phyloP scores from a whole-genome alignment of 1,140 invertebrate genomes.

The Notospermus geniculatus region DNA sequence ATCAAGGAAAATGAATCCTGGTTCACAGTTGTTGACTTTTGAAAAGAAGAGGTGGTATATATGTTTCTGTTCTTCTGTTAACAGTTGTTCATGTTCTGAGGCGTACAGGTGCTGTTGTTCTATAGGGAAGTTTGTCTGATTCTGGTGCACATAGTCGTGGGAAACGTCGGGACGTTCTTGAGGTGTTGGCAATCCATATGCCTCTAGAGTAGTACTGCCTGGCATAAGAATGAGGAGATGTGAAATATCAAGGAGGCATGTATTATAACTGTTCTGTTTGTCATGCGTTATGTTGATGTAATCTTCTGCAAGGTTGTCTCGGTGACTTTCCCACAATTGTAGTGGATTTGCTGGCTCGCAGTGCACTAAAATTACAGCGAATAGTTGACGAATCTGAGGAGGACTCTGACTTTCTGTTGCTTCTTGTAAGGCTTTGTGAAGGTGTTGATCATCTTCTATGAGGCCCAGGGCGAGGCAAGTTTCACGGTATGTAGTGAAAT shows the following conservation, averaged over 20 bases:
- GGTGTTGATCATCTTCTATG: slow-evolving; percentile 52
- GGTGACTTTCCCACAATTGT: slow-evolving; percentile 17
- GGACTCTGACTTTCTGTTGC: slow-evolving; percentile 25
- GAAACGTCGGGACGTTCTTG: too few species aligned
- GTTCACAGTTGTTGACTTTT: slow-evolving; percentile 47
- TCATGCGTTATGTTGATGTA: slow-evolving; percentile 39
- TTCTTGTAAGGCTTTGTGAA: slow-evolving; percentile 50
- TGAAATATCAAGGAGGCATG: neutral
- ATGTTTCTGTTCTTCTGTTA: too few species aligned
- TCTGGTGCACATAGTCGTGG: too few species aligned
- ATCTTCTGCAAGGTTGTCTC: slow-evolving; percentile 49
- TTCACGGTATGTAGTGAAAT: slow-evolving; percentile 53
- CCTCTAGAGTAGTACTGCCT: too few species aligned
- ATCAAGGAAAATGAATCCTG: slow-evolving; percentile 55
- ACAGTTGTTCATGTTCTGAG: too few species aligned
- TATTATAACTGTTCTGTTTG: slow-evolving; percentile 23
- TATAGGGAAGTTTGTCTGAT: too few species aligned
- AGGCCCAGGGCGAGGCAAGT: slow-evolving; percentile 49
- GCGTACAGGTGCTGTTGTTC: too few species aligned
- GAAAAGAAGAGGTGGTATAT: slow-evolving; percentile 19
- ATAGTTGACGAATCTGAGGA: slow-evolving; percentile 47
- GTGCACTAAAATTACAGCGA: slow-evolving; percentile 11
- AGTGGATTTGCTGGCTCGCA: slow-evolving; percentile 18
- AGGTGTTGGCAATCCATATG: too few species aligned
- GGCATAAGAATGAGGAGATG: too few species aligned